A percentile compares a stretch with the other conserved stretches of the same genome.
Evolutionary conservation across 2,797 vertebrate species (phyloP).

Genomic region (Hippocampus kuda): DNA sequence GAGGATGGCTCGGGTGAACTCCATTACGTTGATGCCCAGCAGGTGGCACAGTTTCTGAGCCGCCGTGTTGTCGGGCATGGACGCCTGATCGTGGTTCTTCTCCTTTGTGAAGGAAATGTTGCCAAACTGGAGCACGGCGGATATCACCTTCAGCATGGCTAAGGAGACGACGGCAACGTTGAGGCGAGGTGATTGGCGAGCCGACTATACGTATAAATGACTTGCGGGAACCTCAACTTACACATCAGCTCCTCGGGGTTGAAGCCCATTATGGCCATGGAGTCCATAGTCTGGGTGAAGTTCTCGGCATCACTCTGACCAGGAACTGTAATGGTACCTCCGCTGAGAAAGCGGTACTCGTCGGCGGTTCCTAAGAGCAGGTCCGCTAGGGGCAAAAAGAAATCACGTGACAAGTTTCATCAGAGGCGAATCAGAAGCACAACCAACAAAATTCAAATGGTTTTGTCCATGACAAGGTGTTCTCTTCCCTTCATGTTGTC

Average conservation of each 20-base stretch:
- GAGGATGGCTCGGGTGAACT: slow-evolving; percentile 85
- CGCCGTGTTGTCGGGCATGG: slow-evolving; percentile 90
- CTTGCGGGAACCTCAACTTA: slow-evolving; percentile 47
- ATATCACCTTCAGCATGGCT: slow-evolving; percentile 86
- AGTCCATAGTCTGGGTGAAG: slow-evolving; percentile 88
- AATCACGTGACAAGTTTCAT: neutral
- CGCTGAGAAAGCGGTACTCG: slow-evolving; percentile 80
- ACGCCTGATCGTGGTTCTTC: slow-evolving; percentile 83
- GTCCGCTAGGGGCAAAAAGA: slow-evolving; percentile 61
- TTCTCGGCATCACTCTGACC: slow-evolving; percentile 84
- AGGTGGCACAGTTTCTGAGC: slow-evolving; percentile 88
- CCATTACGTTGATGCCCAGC: slow-evolving; percentile 82
- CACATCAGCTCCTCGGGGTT: slow-evolving; percentile 75
- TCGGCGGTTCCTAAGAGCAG: slow-evolving; percentile 76
- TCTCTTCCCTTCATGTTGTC: no score
- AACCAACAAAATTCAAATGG: neutral
- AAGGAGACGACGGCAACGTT: slow-evolving; percentile 5
- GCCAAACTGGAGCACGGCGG: slow-evolving; percentile 82
- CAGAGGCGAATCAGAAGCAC: neutral
- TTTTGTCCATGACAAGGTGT: neutral
- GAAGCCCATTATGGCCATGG: slow-evolving; percentile 85
- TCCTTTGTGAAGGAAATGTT: slow-evolving; percentile 81
- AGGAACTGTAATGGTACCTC: slow-evolving; percentile 72
- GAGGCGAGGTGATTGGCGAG: slow-evolving; percentile 3
- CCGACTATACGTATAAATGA: no score